Base-by-base conservation (phyloP, 2,888 invertebrate genomes). In the Orthosia incerta region DNA sequence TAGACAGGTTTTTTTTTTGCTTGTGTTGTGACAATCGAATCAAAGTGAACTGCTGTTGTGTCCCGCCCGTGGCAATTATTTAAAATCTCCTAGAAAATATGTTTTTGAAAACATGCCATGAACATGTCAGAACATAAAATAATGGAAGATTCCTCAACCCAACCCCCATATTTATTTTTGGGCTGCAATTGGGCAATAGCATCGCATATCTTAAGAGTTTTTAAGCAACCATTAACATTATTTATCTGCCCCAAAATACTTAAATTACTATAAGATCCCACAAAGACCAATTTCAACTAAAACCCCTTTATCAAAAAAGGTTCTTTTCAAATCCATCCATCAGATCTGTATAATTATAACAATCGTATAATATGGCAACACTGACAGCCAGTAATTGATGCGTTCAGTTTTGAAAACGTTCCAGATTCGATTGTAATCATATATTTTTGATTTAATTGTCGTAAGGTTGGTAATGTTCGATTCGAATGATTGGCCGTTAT, bases 271-370 rank as follows among this genome's bases (percentile, higher is more conserved):
- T 61, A 73, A 66, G 45, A 66, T 56, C 48, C 39, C 50, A 61
- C 71, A 76, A 79, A 73, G 64, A 71, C 64, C 68, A 79, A 81
- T 86, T 84, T 70, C 18, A 60, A 71, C 63, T 60, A 57, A 79
- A 62, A 75, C 71, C 76, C 81, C 73, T 85, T 79, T 84, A 87
- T 86, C 79, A 84, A 78, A 85, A 79, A 87, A 75, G 82, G 79
- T 85, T 81, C 70, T 67, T 73, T 78, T 85, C 70, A 79, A 76
- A 84, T 82, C 74, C 76, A 82, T 84, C 83, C 79, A 87, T 86
- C 82, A 79, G 69, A 60, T 83, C 61, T 77, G 64, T 80, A 84
- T 87, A 87, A 86, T 86, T 87, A 86, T 87, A 78, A 84, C 80
- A 79, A 85, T 86, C 74, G 68, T 79, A 84, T 77, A 79, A 81